These are phyloP conservation scores for Etheostoma spectabile DNA, from an alignment of 2,113 vertebrate species.

Conservation along the genomic window DNA sequence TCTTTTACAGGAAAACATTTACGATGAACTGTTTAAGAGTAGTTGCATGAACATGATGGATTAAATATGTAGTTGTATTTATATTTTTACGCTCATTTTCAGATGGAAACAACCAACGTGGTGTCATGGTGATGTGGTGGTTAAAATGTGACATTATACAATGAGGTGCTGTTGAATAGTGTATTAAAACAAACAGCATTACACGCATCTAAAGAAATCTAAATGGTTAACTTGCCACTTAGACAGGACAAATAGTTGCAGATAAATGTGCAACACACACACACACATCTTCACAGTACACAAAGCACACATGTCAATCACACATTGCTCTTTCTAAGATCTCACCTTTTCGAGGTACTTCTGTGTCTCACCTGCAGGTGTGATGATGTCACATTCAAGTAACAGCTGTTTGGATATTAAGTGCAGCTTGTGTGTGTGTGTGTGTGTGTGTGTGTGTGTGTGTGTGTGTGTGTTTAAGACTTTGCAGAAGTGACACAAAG, in stretches of 20 bases:
- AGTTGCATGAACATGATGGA: too few species aligned
- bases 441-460: constrained; percentile 16
- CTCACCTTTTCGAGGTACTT: constrained; percentile 47
- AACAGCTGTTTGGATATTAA: constrained; percentile 57
- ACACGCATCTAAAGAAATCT: too few species aligned
- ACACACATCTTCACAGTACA: background rate
- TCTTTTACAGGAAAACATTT: too few species aligned
- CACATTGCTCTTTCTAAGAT: constrained; percentile 46
- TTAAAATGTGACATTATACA: background rate
- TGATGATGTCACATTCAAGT: constrained; percentile 57
- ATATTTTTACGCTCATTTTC: background rate
- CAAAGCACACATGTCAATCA: constrained; percentile 19
- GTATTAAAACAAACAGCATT: too few species aligned
- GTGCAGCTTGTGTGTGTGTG: constrained; percentile 14
- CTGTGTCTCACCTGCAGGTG: constrained; percentile 66
- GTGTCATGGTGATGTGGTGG: background rate
- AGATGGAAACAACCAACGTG: background rate
- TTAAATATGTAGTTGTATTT: background rate
- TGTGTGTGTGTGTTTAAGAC: constrained; percentile 15
- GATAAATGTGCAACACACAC: background rate
- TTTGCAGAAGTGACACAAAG: background rate
- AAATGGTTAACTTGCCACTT: background rate
- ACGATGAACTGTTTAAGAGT: too few species aligned
- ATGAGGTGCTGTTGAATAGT: background rate
- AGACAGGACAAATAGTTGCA: background rate